Conservation (phyloP, 2,797 vertebrate genomes). For the Spinus olivaceus region DNA sequence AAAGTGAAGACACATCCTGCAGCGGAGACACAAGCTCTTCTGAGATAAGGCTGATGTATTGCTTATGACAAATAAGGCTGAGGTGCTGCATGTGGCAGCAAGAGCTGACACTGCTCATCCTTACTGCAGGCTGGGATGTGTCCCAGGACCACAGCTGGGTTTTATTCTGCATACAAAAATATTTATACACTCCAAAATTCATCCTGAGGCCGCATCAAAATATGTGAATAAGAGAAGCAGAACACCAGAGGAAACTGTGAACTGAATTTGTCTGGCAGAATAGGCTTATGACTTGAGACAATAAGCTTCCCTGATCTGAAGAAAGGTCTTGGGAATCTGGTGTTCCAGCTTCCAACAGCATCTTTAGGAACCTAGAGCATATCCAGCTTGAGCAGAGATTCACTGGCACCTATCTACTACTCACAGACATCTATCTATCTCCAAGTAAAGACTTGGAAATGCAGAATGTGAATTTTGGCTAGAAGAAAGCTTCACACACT, state of each 20-base stretch:
- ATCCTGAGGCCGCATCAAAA: neutral
- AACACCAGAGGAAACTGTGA: neutral
- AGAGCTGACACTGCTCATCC: neutral
- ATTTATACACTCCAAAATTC: neutral
- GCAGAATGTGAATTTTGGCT: neutral
- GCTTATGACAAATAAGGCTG: neutral
- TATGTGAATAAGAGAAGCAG: neutral
- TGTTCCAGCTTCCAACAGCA: neutral
- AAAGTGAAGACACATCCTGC: neutral
- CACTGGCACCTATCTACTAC: neutral
- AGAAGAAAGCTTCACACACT: neutral
- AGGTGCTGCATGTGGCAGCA: neutral
- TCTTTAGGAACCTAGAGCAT: neutral
- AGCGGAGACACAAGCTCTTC: neutral
- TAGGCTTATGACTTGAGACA: neutral
- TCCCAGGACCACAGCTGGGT: neutral
- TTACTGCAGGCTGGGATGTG: neutral
- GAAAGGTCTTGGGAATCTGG: neutral
- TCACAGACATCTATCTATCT: neutral
- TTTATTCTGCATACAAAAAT: neutral
- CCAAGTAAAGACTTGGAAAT: neutral
- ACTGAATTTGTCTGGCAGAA: neutral
- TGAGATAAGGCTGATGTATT: neutral
- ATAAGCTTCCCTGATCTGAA: neutral
- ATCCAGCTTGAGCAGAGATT: neutral